Evolutionary conservation across 2,888 invertebrate species (phyloP), one percentile per base, ranked within the genome.

Genomic region (Lottia scabra): DNA sequence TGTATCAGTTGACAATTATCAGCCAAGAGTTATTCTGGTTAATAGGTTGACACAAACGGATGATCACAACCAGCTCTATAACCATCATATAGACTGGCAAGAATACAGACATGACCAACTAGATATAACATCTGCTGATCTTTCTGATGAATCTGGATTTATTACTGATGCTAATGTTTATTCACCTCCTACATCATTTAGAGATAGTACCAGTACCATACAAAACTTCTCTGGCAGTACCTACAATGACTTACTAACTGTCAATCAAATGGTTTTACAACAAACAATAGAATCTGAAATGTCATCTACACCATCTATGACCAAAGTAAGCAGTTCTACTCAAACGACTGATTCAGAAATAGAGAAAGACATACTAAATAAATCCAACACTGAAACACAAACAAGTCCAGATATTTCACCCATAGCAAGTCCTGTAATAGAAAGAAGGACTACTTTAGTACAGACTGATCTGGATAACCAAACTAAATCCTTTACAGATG

Each of bases 371-470:
- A 27, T n/a, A 6, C 43, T 19, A 19, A 74, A 66, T 46, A 65
- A 44, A 45, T 45, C 46, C 13, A 46, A 65, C 27, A 64, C 65
- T 6, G 65, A 70, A 56, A 63, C 64, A 43, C 73, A 71, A 66
- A 75, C 75, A 10, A 56, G 19, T 56, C 56, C 56, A 12, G 10
- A 19, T 12, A 23, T 56, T n/a, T 30, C 43, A 19, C 30, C 43
- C 12, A 13, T n/a, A 65, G 13, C 12, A 1, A 62, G 56, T 27
- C 15, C 30, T 26, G 26, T 15, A 30, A n/a, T 8, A 48, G 16
- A 62, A 38, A 26, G 16, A 68, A 15, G 56, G 10, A n/a, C 19
- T 30, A 48, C 56, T 0, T 19, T 23, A 19, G 19, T 23, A 10
- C 56, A 56, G 56, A 56, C 56, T 23, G 56, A 56, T 23, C 19